Evolutionary conservation across 92 coral and sea anemone genomes (phyloP).

Genomic region (Montipora capitata): DNA sequence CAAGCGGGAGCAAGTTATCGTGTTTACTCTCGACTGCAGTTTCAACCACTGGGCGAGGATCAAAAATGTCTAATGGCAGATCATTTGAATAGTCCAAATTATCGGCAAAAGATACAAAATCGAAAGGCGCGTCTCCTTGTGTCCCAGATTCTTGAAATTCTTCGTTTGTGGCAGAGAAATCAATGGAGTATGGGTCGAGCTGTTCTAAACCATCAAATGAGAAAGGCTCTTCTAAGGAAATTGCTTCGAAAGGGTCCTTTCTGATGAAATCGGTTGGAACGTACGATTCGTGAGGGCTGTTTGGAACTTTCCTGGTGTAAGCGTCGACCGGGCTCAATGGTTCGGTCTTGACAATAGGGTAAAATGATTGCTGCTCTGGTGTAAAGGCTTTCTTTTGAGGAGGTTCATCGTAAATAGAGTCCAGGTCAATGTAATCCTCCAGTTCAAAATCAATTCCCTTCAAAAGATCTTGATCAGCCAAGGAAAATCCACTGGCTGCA

Average conservation of each 20-base stretch:
- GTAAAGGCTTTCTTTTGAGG: constrained; percentile 44
- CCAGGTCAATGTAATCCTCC: constrained; percentile 75
- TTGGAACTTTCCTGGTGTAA: constrained; percentile 18
- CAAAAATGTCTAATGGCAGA: constrained; percentile 76
- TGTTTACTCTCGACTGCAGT: constrained; percentile 51
- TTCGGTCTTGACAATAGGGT: constrained; percentile 31
- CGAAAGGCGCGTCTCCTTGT: constrained; percentile 57
- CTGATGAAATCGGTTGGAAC: constrained; percentile 36
- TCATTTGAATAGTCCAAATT: constrained; percentile 64
- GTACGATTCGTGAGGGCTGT: constrained; percentile 28
- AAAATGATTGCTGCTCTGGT: constrained; percentile 14
- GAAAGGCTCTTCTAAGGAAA: constrained; percentile 48
- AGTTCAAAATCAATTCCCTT: constrained; percentile 23
- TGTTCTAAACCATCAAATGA: constrained; percentile 61
- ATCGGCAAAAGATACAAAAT: constrained; percentile 71
- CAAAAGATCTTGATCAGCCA: constrained; percentile 58
- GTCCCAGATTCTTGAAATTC: constrained; percentile 47
- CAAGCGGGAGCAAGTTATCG: constrained; percentile 24
- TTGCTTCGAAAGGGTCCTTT: constrained; percentile 60
- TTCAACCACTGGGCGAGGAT: constrained; percentile 36
- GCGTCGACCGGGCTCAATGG: constrained; percentile 28
- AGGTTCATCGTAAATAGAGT: constrained; percentile 55
- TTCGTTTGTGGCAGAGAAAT: constrained; percentile 63
- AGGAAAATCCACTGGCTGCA: constrained; percentile 74
- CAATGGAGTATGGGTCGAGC: constrained; percentile 82